These are phyloP conservation scores for Drosophila dunni DNA, from an alignment of 1,140 invertebrate species.

Conservation along the genomic window DNA sequence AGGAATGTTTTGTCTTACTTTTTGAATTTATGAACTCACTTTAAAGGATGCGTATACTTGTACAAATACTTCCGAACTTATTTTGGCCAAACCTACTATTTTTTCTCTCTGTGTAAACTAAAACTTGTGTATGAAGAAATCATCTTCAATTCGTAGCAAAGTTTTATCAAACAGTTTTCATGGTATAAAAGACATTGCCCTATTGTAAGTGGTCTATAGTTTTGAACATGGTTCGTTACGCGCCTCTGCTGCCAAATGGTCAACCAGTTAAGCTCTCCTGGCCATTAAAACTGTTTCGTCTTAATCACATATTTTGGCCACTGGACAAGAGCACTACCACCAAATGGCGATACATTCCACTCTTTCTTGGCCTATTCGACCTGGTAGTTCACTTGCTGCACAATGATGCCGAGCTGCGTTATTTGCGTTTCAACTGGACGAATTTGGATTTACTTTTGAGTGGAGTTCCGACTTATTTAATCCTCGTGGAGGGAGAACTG, in stretches of 20 bases:
- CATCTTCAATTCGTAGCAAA: background rate
- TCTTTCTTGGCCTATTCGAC: conserved; percentile 28
- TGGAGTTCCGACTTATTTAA: conserved; percentile 71
- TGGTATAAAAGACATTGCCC: conserved; percentile 10
- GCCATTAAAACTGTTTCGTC: conserved; percentile 58
- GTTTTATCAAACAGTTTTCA: background rate
- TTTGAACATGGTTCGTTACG: conserved; percentile 64
- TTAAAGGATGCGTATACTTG: no score
- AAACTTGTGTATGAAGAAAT: background rate
- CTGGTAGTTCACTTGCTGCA: conserved; percentile 55
- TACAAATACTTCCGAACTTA: no score
- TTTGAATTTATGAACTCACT: no score
- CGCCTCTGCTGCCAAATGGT: conserved; percentile 65
- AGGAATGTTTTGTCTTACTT: no score
- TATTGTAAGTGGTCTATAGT: conserved; percentile 16
- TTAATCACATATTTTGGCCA: conserved; percentile 75
- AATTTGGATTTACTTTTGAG: conserved; percentile 66
- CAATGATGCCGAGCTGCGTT: conserved; percentile 72
- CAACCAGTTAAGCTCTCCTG: conserved; percentile 61
- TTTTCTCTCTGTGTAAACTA: background rate
- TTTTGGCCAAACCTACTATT: no score
- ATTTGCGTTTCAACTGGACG: conserved; percentile 43
- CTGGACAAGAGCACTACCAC: conserved; percentile 48
- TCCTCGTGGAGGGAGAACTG: conserved; percentile 70
- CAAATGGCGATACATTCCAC: conserved; percentile 41